Evolutionary conservation across 2,113 vertebrate genomes (phyloP).

Genomic region (Mugil cephalus): DNA sequence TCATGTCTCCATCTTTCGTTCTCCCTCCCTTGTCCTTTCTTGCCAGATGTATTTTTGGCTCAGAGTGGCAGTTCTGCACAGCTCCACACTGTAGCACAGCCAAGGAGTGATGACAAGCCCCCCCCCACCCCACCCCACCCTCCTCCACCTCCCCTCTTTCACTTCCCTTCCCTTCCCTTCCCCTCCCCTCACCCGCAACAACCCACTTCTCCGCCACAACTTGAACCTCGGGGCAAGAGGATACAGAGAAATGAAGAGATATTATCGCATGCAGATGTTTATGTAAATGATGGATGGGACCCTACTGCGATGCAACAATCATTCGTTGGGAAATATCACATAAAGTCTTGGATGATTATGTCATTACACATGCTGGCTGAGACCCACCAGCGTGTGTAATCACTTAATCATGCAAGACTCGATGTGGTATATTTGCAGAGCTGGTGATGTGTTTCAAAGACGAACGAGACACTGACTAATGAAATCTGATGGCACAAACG

Average conservation of each 20-base stretch:
- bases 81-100: conserved; percentile 69
- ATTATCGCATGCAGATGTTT: conserved; percentile 72
- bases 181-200: not conserved
- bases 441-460: conserved; percentile 66
- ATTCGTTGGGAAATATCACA: conserved; percentile 68
- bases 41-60: conserved; percentile 82
- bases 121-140: conserved; percentile 13
- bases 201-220: conserved; percentile 51
- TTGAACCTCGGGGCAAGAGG: conserved; percentile 63
- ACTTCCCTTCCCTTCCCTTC: conserved; percentile 7
- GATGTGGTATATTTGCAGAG: conserved; percentile 56
- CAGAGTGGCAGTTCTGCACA: conserved; percentile 74
- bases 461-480: conserved; percentile 37
- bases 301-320: conserved; percentile 52
- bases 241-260: conserved; percentile 56
- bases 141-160: conserved; percentile 2
- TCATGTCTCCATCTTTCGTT: conserved; percentile 68
- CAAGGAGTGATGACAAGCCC: conserved; percentile 72
- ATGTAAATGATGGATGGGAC: conserved; percentile 65
- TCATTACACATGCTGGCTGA: conserved; percentile 73
- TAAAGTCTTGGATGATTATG: conserved; percentile 63
- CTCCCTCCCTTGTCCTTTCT: conserved; percentile 63
- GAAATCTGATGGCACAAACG: conserved; percentile 51
- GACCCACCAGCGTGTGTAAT: conserved; percentile 71
- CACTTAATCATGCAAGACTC: conserved; percentile 73